These are phyloP conservation scores for Leucoraja ocellata DNA, from an alignment of 2,797 vertebrate species.

Conservation along the genomic window DNA sequence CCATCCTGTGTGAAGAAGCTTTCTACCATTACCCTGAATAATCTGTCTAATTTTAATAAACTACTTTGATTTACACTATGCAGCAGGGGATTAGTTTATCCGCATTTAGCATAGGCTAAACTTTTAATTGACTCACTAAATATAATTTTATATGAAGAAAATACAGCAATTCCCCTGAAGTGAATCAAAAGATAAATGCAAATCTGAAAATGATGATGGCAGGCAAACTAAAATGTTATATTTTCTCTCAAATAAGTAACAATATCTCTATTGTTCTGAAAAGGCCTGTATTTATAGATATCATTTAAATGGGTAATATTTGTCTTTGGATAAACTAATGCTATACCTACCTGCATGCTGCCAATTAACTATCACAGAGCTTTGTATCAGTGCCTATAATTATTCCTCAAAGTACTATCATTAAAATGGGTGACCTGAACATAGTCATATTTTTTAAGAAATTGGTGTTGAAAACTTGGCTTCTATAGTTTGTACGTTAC, in stretches of 20 bases:
- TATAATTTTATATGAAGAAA: neutral
- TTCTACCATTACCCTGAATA: too few species aligned
- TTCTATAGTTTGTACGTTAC: too few species aligned
- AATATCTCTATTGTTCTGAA: neutral
- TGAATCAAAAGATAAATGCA: neutral
- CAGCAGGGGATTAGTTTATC: too few species aligned
- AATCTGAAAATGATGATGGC: neutral
- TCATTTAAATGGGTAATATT: neutral
- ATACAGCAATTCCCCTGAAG: neutral
- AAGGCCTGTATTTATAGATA: neutral
- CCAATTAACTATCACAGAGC: neutral
- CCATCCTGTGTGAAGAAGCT: too few species aligned
- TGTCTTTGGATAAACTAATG: constrained; percentile 1
- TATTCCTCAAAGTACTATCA: too few species aligned
- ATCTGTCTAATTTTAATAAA: too few species aligned
- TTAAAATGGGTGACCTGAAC: too few species aligned
- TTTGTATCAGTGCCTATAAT: neutral
- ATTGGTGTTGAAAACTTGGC: too few species aligned
- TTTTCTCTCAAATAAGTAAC: neutral
- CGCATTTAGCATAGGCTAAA: too few species aligned
- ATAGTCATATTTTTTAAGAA: too few species aligned
- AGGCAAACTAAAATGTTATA: neutral
- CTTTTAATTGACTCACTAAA: neutral
- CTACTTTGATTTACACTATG: too few species aligned
- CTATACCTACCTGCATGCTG: neutral